Evolutionary conservation across 2,888 invertebrate species (phyloP), one percentile per base, ranked within the genome.

Genomic region (Lasiommata megera): DNA sequence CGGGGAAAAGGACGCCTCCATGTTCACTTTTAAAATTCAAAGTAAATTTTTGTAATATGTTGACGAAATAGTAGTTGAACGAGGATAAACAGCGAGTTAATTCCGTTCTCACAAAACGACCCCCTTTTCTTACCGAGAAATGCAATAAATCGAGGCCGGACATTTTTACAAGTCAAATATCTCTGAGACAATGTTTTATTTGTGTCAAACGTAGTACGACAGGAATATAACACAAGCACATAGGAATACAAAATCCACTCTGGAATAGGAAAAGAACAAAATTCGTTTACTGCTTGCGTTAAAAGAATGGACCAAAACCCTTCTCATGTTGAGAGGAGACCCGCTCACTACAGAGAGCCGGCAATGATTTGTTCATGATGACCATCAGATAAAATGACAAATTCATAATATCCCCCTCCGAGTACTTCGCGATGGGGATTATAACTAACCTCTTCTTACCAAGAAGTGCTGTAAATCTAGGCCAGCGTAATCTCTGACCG

Each of bases 121-220:
- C 61, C 44, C 55, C 50, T 62, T 66, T 56, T 64, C 52, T 58
- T 70, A 72, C 71, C 58, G 52, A 64, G 73, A 73, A 74, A 50
- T 70, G 72, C 70, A 76, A 68, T 69, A 66, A 65, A 69, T 56
- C 60, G 64, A 66, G 74, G 74, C 67, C 71, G 70, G 57, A 61
- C 56, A 63, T 73, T 70, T 74, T 73, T 68, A 70, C 68, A 53
- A 55, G 57, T 55, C n/a, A n/a, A n/a, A n/a, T 47, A 54, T 54
- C 31, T 23, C 12, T 12, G 38, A 41, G 50, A 59, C 12, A 3
- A 37, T 18, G n/a, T 34, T 44, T 53, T 63, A 63, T 63, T 66
- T 60, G 67, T 70, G 67, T 66, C 68, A 68, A 68, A 58, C 61
- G n/a, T 23, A 43, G 11, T 7, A 23, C 23, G 54, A 52, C 46